Conservation (phyloP, 2,888 invertebrate genomes). For the Kryphioiulus occultus region DNA sequence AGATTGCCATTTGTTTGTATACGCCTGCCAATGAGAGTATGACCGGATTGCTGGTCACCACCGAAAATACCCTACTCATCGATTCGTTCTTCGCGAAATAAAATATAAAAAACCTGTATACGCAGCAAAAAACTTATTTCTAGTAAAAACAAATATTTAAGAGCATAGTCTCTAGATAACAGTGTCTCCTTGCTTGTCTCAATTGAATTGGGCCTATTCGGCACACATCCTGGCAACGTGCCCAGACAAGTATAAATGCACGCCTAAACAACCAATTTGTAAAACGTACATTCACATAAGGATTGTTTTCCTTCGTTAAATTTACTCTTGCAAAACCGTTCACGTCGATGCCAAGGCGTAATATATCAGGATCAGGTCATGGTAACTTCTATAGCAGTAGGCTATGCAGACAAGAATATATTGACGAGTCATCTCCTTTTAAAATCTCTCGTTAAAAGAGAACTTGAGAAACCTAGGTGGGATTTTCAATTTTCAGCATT, state of each 20-base stretch:
- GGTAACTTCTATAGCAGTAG: not conserved
- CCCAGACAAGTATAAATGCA: slow-evolving; percentile 31
- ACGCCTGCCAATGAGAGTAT: not conserved
- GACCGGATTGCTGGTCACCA: slow-evolving; percentile 1
- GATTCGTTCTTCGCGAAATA: not conserved
- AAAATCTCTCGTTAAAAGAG: not conserved
- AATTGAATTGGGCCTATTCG: slow-evolving; percentile 33
- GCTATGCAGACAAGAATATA: not conserved
- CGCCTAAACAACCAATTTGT: slow-evolving; percentile 39
- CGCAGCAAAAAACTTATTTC: slow-evolving; percentile 22
- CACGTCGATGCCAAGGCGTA: not conserved
- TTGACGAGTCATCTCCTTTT: not conserved
- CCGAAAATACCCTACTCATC: slow-evolving; percentile 4
- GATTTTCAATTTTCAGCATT: not conserved
- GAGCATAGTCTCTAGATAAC: not conserved
- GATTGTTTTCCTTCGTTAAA: slow-evolving; percentile 36
- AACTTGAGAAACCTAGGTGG: not conserved
- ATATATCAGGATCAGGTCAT: slow-evolving; percentile 33
- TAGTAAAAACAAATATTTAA: slow-evolving; percentile 28
- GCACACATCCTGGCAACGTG: not conserved
- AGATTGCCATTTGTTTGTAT: slow-evolving; percentile 28
- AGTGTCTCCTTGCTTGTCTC: not conserved
- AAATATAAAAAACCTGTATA: not conserved
- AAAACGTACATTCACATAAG: slow-evolving; percentile 28
- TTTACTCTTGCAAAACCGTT: slow-evolving; percentile 11